phyloP scores from a whole-genome alignment of 1,140 invertebrate genomes.

The Drosophila guanche region DNA sequence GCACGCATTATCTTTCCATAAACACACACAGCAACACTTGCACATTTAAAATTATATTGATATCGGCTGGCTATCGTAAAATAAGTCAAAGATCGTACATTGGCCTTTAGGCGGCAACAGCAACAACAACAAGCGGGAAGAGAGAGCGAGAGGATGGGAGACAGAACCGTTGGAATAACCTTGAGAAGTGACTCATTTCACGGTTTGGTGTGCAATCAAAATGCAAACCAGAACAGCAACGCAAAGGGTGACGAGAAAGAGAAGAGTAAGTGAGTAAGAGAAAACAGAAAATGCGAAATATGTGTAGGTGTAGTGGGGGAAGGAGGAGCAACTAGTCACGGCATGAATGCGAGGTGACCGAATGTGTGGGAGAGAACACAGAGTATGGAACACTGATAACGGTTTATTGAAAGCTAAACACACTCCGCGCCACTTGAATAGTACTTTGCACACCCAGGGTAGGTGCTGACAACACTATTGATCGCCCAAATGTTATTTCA shows the following conservation, averaged over 20 bases:
- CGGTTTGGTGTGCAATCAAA: conserved; percentile 29
- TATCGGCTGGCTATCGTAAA: conserved; percentile 42
- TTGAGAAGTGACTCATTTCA: conserved; percentile 55
- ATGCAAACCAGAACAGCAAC: conserved; percentile 26
- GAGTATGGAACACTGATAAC: too few species aligned
- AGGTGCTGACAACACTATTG: too few species aligned
- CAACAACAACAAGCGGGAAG: conserved; percentile 17
- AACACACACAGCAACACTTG: neutral
- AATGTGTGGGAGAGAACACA: too few species aligned
- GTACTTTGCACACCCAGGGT: too few species aligned
- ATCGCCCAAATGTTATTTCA: too few species aligned
- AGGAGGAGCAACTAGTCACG: neutral
- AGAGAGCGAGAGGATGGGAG: conserved; percentile 4
- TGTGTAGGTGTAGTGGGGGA: too few species aligned
- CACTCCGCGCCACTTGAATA: too few species aligned
- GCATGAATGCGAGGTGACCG: conserved; percentile 1
- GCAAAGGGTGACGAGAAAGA: conserved; percentile 23
- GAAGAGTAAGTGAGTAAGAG: conserved; percentile 4
- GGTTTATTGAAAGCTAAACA: too few species aligned
- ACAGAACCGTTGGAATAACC: conserved; percentile 45
- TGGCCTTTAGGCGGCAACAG: conserved; percentile 39
- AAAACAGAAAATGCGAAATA: neutral
- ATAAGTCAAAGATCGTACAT: conserved; percentile 47
- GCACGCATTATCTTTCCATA: conserved; percentile 11
- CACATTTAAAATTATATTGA: conserved; percentile 4